phyloP scores from a whole-genome alignment of 1,140 invertebrate species.

The Drosophila gunungcola region DNA sequence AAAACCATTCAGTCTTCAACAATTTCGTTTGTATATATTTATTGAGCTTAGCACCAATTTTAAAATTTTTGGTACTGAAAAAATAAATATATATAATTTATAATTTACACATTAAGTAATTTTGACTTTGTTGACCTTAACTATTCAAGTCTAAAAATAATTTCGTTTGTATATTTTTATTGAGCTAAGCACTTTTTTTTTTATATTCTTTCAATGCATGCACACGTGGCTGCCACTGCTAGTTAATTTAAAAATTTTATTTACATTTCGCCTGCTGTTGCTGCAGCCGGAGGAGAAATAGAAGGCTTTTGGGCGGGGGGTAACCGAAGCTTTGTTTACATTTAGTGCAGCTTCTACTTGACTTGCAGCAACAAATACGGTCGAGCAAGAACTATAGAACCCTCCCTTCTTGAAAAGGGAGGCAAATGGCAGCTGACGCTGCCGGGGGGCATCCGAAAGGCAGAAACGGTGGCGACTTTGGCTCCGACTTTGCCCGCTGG shows the following conservation, averaged over 20 bases:
- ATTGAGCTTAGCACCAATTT: too few species aligned
- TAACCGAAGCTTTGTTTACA: constrained; percentile 65
- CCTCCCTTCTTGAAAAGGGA: background rate
- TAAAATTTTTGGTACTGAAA: too few species aligned
- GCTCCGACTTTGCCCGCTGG: constrained; percentile 40
- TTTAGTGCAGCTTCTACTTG: constrained; percentile 76
- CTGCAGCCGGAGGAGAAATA: constrained; percentile 14
- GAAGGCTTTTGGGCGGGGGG: background rate
- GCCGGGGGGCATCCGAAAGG: constrained; percentile 27
- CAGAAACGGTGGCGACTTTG: constrained; percentile 43
- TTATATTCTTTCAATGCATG: constrained; percentile 27
- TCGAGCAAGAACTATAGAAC: constrained; percentile 27
- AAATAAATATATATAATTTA: too few species aligned
- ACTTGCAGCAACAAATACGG: constrained; percentile 66
- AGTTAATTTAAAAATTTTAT: constrained; percentile 78
- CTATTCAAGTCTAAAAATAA: too few species aligned
- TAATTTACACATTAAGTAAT: too few species aligned
- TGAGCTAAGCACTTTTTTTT: background rate
- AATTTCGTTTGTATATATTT: too few species aligned
- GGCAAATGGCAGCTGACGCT: constrained; percentile 57
- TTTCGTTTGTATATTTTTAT: too few species aligned
- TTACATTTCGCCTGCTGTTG: constrained; percentile 73
- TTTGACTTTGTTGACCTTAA: too few species aligned
- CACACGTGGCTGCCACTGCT: constrained; percentile 59
- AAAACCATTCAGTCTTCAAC: too few species aligned